These are phyloP conservation scores for Dendropsophus ebraccatus DNA, from an alignment of 2,113 vertebrate genomes.

Conservation along the genomic window DNA sequence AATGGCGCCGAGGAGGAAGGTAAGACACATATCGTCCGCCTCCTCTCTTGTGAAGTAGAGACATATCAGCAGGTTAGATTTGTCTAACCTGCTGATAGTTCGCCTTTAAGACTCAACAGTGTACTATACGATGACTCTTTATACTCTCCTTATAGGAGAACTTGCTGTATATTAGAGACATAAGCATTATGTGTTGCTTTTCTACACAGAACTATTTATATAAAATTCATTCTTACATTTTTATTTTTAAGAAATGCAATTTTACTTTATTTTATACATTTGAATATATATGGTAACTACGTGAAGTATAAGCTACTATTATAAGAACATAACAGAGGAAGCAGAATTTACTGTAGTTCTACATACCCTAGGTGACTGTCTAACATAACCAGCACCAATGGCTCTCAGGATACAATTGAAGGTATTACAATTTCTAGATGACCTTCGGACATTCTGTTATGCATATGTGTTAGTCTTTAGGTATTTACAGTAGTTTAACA, in stretches of 20 bases:
- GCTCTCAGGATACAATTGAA: slow-evolving; percentile 34
- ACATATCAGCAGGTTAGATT: too few relatives aligned
- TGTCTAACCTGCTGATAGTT: too few relatives aligned
- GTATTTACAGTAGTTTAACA: not conserved
- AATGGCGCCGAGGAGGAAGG: too few relatives aligned
- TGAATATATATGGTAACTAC: not conserved
- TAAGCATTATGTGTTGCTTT: slow-evolving; percentile 12
- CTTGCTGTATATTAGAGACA: not conserved
- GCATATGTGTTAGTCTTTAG: not conserved
- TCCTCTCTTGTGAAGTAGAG: too few relatives aligned
- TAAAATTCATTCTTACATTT: slow-evolving; percentile 19
- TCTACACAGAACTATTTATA: slow-evolving; percentile 47
- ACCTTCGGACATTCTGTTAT: slow-evolving; percentile 13
- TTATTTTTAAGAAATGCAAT: slow-evolving; percentile 36
- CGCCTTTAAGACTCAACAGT: not conserved
- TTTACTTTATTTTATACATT: slow-evolving; percentile 26
- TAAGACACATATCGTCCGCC: too few relatives aligned
- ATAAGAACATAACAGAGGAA: not conserved
- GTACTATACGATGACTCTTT: slow-evolving; percentile 4
- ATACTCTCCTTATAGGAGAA: slow-evolving; percentile 58
- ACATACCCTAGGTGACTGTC: not conserved
- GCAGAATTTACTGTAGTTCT: not conserved
- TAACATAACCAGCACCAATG: slow-evolving; percentile 23
- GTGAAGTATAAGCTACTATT: not conserved
- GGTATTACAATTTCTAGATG: slow-evolving; percentile 5